Evolutionary conservation across 2,888 invertebrate species (phyloP).

Genomic region (Thyatira batis): DNA sequence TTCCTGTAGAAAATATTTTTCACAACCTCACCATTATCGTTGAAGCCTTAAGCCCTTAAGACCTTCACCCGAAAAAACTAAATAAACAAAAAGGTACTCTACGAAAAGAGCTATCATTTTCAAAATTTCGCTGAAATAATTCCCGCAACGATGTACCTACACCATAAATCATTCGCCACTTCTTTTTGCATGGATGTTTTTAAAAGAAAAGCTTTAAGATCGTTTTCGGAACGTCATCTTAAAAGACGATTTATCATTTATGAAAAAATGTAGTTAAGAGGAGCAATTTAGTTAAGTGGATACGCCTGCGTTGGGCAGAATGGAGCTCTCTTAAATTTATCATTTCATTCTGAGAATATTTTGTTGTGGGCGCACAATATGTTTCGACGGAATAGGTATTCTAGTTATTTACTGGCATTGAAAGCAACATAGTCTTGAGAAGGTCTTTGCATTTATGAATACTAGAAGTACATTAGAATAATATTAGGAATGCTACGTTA

Average conservation of each 20-base stretch:
- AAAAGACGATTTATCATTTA: slow-evolving; percentile 23
- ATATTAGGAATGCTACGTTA: no score
- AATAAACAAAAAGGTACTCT: neutral
- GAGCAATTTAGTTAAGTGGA: slow-evolving; percentile 29
- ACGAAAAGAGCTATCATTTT: neutral
- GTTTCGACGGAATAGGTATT: no score
- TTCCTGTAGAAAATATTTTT: neutral
- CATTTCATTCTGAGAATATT: neutral
- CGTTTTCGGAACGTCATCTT: slow-evolving; percentile 17
- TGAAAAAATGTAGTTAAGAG: slow-evolving; percentile 19
- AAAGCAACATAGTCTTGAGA: no score
- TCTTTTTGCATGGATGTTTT: slow-evolving; percentile 21
- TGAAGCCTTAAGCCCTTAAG: neutral
- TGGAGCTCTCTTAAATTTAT: neutral
- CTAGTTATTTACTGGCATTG: neutral
- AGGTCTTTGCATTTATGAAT: no score
- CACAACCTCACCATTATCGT: neutral
- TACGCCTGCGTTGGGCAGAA: slow-evolving; percentile 1
- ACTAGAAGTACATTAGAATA: no score
- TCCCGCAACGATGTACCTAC: slow-evolving; percentile 15
- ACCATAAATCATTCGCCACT: slow-evolving; percentile 27
- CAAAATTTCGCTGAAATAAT: neutral
- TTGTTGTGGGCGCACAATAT: neutral
- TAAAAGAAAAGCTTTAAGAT: slow-evolving; percentile 16
- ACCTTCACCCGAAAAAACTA: neutral